These are phyloP conservation scores for human (Homo sapiens) DNA, from an alignment of 2,113 vertebrate genomes.

Conservation along the genomic window GRCh38 chr4:187599001-187599500, in stretches of 20 bases:
- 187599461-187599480: fast-evolving
- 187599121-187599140: neutral
- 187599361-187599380: too few relatives aligned
- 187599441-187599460: too few relatives aligned
- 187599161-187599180: neutral
- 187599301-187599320: neutral
- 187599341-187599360: too few relatives aligned
- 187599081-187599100: neutral
- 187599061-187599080: neutral
- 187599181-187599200: neutral
- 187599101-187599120: too few relatives aligned
- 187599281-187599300: neutral
- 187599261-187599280: neutral
- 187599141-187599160: fast-evolving
- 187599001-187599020: neutral
- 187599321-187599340: neutral
- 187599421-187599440: too few relatives aligned
- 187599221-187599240: neutral
- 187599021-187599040: neutral
- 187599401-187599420: too few relatives aligned
- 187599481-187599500: too few relatives aligned
- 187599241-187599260: neutral
- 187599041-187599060: neutral
- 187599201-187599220: neutral
- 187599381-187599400: too few relatives aligned